Conservation (phyloP, 1,140 invertebrate genomes). For the Anoplophora glabripennis region DNA sequence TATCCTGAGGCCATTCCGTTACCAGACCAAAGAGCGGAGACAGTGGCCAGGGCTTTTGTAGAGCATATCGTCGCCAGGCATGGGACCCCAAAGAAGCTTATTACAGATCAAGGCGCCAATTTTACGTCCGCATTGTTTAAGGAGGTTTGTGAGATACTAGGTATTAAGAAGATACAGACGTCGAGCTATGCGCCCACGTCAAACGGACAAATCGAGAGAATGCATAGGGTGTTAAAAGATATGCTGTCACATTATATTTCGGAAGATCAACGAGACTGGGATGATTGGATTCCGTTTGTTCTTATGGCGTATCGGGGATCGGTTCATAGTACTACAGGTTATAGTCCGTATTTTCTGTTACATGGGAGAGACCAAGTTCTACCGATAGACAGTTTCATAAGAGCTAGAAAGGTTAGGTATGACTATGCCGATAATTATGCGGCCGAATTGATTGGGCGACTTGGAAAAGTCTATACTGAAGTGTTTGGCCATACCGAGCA, state of each 20-base stretch:
- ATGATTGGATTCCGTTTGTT: conserved; percentile 5
- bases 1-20: conserved; percentile 29
- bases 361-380: conserved; percentile 5
- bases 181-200: conserved; percentile 41
- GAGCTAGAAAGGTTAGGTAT: not conserved
- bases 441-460: not conserved
- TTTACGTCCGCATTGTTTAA: conserved; percentile 15
- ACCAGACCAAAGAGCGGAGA: conserved; percentile 21
- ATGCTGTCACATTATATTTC: conserved; percentile 50
- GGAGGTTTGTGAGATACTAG: not conserved
- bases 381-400: not conserved
- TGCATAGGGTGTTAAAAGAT: conserved; percentile 50
- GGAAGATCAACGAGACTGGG: conserved; percentile 3
- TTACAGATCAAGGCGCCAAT: conserved; percentile 36
- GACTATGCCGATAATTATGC: conserved; percentile 3
- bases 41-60: conserved; percentile 23
- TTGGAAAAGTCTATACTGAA: not conserved
- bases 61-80: conserved; percentile 24
- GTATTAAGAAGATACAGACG: conserved; percentile 13
- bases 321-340: conserved; percentile 6
- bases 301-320: conserved; percentile 3
- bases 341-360: conserved; percentile 10
- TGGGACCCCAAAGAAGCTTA: conserved; percentile 28
- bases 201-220: conserved; percentile 49
- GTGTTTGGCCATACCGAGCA: not conserved